Base-by-base conservation (phyloP, 2,797 vertebrate genomes). In the Platalea minor region DNA sequence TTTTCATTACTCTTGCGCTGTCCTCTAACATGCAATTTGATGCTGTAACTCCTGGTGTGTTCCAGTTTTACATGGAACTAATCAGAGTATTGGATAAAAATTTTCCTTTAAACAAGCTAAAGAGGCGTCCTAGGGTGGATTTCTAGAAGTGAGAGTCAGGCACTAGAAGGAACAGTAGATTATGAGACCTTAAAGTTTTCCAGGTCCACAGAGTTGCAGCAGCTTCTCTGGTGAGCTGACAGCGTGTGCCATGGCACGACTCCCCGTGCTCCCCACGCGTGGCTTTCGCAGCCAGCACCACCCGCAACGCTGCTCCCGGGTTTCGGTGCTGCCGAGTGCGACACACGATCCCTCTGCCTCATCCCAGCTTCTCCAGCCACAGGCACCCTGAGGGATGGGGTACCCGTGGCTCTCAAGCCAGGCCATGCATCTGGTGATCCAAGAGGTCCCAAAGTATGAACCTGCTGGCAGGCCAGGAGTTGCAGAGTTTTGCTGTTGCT, bases 221-320 rank as follows among this genome's bases (percentile, higher is more conserved):
- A 84, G 12, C 17, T 69, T 70, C 41, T 77, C 37, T 5, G 5
- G 45, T 33, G 68, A 78, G 57, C 39, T 51, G 70, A 18, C 5
- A 3, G 21, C 13, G 11, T 24, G 28, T 1, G 0, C 45, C 35
- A 41, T 0, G 3, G n/a, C 61, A 37, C 1, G 0, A 25, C 31
- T 60, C 16, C 61, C 64, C 1, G 0, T 10, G 17, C 48, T 74
- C 43, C 63, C 13, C 70, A 4, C 3, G 0, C 1, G 0, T 37
- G 79, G 26, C 41, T 31, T 0, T 39, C 3, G 2, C 33, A 23
- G 29, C 50, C 69, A 60, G 60, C 63, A 51, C 54, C 83, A 51
- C 86, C 64, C 5, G 2, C 68, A 17, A 1, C 0, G 1, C 39
- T 48, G 45, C 43, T 86, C 19, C 25, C 1, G 1, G 35, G 29